Evolutionary conservation across 2,888 invertebrate genomes (phyloP), one percentile per base, ranked within the genome.

Genomic region (Zootermopsis nevadensis): DNA sequence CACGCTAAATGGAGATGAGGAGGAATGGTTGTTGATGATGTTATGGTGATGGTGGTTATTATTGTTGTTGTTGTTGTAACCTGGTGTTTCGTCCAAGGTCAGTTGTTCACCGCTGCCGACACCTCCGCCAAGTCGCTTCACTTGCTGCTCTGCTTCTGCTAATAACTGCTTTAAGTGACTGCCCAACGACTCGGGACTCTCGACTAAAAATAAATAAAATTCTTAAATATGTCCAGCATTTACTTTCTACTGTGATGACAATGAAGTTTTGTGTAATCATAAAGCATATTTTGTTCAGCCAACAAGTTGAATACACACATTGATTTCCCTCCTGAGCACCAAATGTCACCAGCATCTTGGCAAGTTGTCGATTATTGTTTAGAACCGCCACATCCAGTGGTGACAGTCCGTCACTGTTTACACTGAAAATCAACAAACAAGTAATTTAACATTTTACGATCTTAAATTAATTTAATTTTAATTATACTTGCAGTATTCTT

Each of bases 381-480:
- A 99, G 92, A 81, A 98, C 96, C 0, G 99, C 98, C 85, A 99
- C 95, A 89, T 99, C 99, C 89, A 99, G 90, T 0, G 97, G 95
- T 19, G 97, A 96, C 86, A 99, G 90, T 33, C 96, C 96, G 89
- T 98, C 98, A 84, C 93, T 93, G 89, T 98, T 98, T 87, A 96
- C 92, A 89, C 98, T 98, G 91, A 12, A 91, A 90, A 38, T 38
- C 1, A 15, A 48, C 48, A 48, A 48, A 48, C 19, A 19, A 12
- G 15, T 48, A 1, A 19, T 38, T 38, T 7, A 10, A 10, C 38
- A 38, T 38, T 38, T 38, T 38, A 38, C 10, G 38, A 4, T 38
- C 6, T 38, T 38, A 10, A 7, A 38, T 38, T 38, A 7, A 38
- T 38, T 38, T 38, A 38, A 4, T 4, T 38, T 38, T 10, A 38